Evolutionary conservation across 2,113 vertebrate genomes (phyloP), one percentile per base, ranked within the genome.

Genomic region (Pelusios castaneus): DNA sequence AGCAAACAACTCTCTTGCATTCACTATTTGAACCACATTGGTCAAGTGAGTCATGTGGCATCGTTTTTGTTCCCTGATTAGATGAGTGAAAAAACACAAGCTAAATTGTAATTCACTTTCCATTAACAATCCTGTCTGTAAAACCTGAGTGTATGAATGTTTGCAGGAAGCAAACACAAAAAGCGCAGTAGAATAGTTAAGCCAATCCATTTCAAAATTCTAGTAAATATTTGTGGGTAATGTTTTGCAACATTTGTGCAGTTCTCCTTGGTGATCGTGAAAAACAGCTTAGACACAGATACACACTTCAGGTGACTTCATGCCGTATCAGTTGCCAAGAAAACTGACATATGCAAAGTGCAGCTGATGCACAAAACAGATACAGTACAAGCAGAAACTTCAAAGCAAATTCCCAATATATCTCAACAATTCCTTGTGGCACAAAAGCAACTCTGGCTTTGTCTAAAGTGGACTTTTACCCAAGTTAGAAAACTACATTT

Each of bases 91-190:
- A 31, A 80, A 88, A 43, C 79, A 5, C 43, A 88, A 88, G 38
- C 82, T 91, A n/a, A 22, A 45, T 76, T 45, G 73, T 76, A 13
- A 76, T 76, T 45, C 25, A 16, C 91, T 63, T 78, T 6, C 85
- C 79, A 67, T 3, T 58, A 76, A 3, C 70, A 70, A 89, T 73
- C 51, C 0, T 45, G 94, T 92, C 88, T 81, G 85, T 22, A 90
- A 85, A 95, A 94, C 94, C 89, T 92, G 93, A 96, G 82, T 96
- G 58, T 45, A 45, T 94, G 91, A 55, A 2, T 70, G 92, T 93
- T 89, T 94, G 94, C 95, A 85, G 92, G 17, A 21, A 5, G 47
- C 92, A 95, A 96, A 89, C 91, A 80, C 70, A n/a, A 80, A 0
- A 70, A 2, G 55, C 24, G 94, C 95, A 85, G 79, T 3, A 41